Base-by-base conservation (phyloP, 92 coral and sea anemone species). In the Galaxea fascicularis region DNA sequence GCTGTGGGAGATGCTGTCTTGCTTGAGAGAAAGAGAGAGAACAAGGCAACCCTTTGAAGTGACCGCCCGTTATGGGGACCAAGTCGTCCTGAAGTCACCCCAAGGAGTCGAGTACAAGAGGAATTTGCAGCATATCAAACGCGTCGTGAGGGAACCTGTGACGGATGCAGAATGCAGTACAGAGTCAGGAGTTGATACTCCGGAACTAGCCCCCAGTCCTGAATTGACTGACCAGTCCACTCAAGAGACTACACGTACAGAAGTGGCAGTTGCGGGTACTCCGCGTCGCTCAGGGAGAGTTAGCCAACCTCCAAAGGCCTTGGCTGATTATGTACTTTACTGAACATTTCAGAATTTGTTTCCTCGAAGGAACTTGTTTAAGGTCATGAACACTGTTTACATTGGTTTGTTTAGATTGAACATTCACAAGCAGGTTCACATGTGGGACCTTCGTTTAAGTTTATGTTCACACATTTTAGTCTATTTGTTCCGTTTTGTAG, bases 81-180 rank as follows among this genome's bases (percentile, higher is more conserved):
- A 89, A 56, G 46, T 84, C 15, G 70, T 71, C 52, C 31, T 88
- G 35, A 64, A 69, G 69, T 77, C 89, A 57, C 29, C 85, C 9
- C 76, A 89, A 35, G 92, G 89, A 15, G 89, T 78, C 12, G 78
- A 69, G 51, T n/a, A n/a, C n/a, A n/a, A n/a, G n/a, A n/a, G n/a
- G n/a, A n/a, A n/a, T n/a, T n/a, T n/a, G n/a, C n/a, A 85, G 73
- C 89, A 89, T 35, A 25, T 81, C 49, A 87, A 87, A 57, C 76
- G 45, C 17, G 47, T 80, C 44, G 9, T 47, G 60, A 72, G 14
- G 16, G 59, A 72, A 29, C 35, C 77, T 45, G 39, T 28, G 16
- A 26, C 35, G 20, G 60, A 22, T 47, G 39, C 31, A 10, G 59
- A 71, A 26, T 26, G 31, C 59, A 49, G 31, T 46, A 25, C 58